Evolutionary conservation across 2,888 invertebrate genomes (phyloP).

Genomic region (Ypsolopha scabrella): DNA sequence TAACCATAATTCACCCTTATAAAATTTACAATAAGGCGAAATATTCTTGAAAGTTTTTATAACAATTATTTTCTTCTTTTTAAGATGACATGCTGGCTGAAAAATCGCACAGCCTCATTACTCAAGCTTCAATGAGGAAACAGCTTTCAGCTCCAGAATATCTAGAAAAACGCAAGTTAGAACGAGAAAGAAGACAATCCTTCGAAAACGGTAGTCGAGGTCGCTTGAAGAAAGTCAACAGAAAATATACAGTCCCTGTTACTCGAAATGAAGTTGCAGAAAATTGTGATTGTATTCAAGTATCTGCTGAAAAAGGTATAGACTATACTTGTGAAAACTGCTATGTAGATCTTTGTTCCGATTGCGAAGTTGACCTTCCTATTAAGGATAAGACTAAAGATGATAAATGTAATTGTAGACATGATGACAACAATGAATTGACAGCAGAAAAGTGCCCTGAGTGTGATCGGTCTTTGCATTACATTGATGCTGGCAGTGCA

Average conservation of each 20-base stretch:
- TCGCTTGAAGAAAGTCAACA: conserved; percentile 71
- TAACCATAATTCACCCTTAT: conserved; percentile 29
- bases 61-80: conserved; percentile 15
- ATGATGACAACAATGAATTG: conserved; percentile 24
- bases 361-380: conserved; percentile 45
- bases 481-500: conserved; percentile 50
- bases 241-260: conserved; percentile 40
- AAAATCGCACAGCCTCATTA: conserved; percentile 65
- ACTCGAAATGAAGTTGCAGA: conserved; percentile 31
- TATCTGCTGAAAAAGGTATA: conserved; percentile 49
- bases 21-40: too few relatives aligned
- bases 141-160: conserved; percentile 91
- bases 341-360: conserved; percentile 54
- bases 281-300: conserved; percentile 50
- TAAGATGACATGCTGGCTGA: conserved; percentile 74
- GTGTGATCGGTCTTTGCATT: conserved; percentile 53
- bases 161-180: conserved; percentile 85
- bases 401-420: conserved; percentile 39
- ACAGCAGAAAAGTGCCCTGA: conserved; percentile 48
- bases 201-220: conserved; percentile 71
- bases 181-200: conserved; percentile 75
- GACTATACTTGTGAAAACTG: conserved; percentile 59
- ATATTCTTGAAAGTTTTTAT: neutral
- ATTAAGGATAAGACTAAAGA: conserved; percentile 21
- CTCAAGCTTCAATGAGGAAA: conserved; percentile 75